Evolutionary conservation across 1,140 invertebrate species (phyloP), one percentile per base, ranked within the genome.

Genomic region (Drosophila eugracilis): DNA sequence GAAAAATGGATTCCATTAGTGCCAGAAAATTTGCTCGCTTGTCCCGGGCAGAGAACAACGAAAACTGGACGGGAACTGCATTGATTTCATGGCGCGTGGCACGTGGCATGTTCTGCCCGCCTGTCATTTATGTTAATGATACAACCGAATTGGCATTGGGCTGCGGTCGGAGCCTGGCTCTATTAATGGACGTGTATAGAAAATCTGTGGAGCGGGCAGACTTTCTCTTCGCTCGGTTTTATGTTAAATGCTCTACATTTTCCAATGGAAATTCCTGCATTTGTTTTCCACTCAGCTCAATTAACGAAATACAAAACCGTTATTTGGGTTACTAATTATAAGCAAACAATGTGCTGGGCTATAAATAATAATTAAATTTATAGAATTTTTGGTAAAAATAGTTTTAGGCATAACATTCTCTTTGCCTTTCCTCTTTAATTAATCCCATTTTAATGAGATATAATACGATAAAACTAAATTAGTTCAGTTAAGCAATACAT

Each of bases 91-190:
- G 72, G 75, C 70, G 63, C 78, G 55, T 71, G 63, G 75, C 75
- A 70, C 79, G 55, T 72, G 63, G 65, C 59, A 55, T 60, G 36
- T 67, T 37, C 41, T 42, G 32, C 24, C 72, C 78, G 60, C 76
- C 58, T 80, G 78, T 84, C 81, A 81, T 81, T 85, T 86, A 85
- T 85, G 81, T 81, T 85, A 80, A 86, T 86, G 73, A 72, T 70
- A 57, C 30, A 34, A 55, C 58, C 58, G 57, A 54, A 70, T 37
- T 53, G 73, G 50, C 72, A 73, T 60, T 73, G 54, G 52, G 62
- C 55, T 76, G 70, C 57, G 12, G 26, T 4, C 24, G 19, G 15
- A 63, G 3, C 15, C 12, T 6, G 24, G 6, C 24, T 14, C 26
- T 65, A 7, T 14, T n/a, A n/a, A n/a, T 5, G 17, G 15, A 17